Percentiles rank a stretch among this genome's conserved stretches.
Conservation (phyloP, 2,888 invertebrate species). For the Drosophila prostipennis region DNA sequence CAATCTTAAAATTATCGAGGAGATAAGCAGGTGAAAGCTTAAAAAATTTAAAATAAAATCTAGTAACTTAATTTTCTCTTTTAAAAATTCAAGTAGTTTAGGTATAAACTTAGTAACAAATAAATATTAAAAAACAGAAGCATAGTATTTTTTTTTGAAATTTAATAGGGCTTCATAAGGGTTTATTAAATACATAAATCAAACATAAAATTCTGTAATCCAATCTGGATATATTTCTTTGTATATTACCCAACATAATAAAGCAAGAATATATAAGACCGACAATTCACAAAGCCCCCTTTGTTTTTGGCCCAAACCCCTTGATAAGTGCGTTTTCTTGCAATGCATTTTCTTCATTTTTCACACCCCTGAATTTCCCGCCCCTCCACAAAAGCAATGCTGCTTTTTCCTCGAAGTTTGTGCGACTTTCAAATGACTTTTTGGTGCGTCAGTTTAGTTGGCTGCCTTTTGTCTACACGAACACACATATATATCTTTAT, state of each 20-base stretch:
- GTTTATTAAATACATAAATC: no score
- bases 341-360: conserved; percentile 24
- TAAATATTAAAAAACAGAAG: no score
- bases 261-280: conserved; percentile 1
- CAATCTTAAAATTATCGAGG: no score
- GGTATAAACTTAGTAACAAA: no score
- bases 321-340: conserved; percentile 31
- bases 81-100: no score
- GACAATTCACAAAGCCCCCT: conserved; percentile 7
- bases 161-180: no score
- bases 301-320: not conserved
- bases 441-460: conserved; percentile 54
- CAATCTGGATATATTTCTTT: conserved; percentile 1
- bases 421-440: conserved; percentile 75
- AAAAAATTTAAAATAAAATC: no score
- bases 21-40: no score
- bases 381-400: conserved; percentile 1
- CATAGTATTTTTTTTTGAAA: no score
- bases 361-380: not conserved
- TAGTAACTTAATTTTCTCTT: no score
- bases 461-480: conserved; percentile 34
- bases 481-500: not conserved
- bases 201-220: no score
- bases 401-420: conserved; percentile 32
- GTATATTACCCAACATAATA: not conserved